Base-by-base conservation (phyloP, 2,888 invertebrate species). In the Chalcis sispes region DNA sequence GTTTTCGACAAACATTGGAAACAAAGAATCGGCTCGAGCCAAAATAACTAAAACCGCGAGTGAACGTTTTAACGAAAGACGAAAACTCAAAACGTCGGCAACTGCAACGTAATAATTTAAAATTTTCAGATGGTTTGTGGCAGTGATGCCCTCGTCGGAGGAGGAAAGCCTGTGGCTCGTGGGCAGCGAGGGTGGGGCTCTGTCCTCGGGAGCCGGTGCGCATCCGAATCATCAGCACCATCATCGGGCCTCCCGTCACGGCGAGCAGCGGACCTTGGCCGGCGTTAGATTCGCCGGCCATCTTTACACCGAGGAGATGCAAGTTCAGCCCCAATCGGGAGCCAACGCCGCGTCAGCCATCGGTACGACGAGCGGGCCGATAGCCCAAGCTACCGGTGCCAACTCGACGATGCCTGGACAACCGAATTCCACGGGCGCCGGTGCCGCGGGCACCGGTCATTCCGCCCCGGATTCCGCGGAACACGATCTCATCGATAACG, bases 91-190 rank as follows among this genome's bases (percentile, higher is more conserved):
- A n/a, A n/a, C n/a, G n/a, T n/a, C n/a, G n/a, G n/a, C n/a, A n/a
- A n/a, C n/a, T n/a, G n/a, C n/a, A n/a, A n/a, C n/a, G n/a, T n/a
- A n/a, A n/a, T n/a, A n/a, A n/a, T n/a, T n/a, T n/a, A n/a, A n/a
- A n/a, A 7, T 25, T 15, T 81, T 83, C 81, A 87, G 87, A 87
- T 87, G 87, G 81, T 85, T 85, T 83, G 83, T 84, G 85, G 87
- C 86, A 85, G 83, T 85, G 86, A 90, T 83, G 85, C 91, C 91
- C 90, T 89, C 90, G 86, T 91, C 91, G 87, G 92, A 92, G 89
- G 92, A 92, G 84, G 92, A 92, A 88, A 92, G 91, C 88, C 89
- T 85, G 83, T 87, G 86, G 86, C 87, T 87, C 77, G 85, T 87
- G 80, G 86, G 86, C 83, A 86, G 84, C 83, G 82, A 81, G 74